A percentile compares a stretch with the other conserved stretches of the same genome.
These are phyloP conservation scores for Asobara japonica DNA, from an alignment of 1,140 invertebrate species.

Conservation along the genomic window DNA sequence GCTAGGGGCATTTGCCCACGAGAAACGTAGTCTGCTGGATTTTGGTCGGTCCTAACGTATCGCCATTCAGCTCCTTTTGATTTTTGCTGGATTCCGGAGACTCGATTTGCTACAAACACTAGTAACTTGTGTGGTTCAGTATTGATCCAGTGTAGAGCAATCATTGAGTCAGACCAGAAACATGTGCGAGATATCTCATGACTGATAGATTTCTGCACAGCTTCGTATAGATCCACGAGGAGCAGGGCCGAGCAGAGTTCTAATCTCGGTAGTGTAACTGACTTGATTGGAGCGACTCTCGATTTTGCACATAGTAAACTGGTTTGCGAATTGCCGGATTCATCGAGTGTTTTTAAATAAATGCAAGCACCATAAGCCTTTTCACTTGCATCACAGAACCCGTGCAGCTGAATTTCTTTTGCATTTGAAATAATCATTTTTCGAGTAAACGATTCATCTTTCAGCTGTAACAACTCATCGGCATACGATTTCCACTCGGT, in stretches of 20 bases:
- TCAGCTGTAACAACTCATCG: too few relatives aligned
- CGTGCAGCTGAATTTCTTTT: neutral
- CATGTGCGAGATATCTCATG: neutral
- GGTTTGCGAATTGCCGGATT: too few relatives aligned
- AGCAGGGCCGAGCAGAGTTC: neutral
- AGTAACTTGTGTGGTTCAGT: conserved; percentile 9
- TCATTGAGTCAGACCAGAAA: conserved; percentile 17
- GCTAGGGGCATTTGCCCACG: conserved; percentile 25
- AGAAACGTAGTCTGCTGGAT: conserved; percentile 43
- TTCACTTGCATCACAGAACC: conserved; percentile 19
- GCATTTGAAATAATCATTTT: too few relatives aligned
- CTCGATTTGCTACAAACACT: conserved; percentile 40
- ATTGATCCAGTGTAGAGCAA: conserved; percentile 21
- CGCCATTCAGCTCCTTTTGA: conserved; percentile 14
- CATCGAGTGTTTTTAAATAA: neutral
- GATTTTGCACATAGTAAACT: too few relatives aligned
- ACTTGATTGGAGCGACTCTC: too few relatives aligned
- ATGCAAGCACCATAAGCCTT: too few relatives aligned
- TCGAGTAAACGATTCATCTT: too few relatives aligned
- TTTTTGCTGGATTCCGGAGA: conserved; percentile 41
- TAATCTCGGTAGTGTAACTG: neutral
- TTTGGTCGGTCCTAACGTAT: conserved; percentile 34
- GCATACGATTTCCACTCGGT: neutral
- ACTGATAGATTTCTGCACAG: neutral
- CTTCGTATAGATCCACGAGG: neutral